phyloP scores from a whole-genome alignment of 2,888 invertebrate species.

The Temnothorax rugatulus region DNA sequence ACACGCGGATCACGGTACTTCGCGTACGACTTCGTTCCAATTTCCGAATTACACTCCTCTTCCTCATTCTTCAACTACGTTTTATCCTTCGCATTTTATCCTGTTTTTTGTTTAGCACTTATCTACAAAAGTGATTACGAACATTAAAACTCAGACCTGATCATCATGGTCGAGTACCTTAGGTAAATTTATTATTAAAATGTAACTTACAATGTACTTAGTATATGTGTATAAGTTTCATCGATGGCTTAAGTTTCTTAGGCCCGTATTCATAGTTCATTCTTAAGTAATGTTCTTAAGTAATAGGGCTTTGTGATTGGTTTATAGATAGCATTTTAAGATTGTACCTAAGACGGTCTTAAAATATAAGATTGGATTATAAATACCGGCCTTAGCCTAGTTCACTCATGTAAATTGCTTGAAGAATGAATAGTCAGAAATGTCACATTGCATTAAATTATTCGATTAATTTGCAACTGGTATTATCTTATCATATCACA shows the following conservation, averaged over 20 bases:
- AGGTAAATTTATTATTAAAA: not conserved
- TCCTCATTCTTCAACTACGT: conserved; percentile 2
- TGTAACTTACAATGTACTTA: not conserved
- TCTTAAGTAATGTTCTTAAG: too few relatives aligned
- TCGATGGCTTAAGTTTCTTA: not conserved
- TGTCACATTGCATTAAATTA: not conserved
- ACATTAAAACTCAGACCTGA: not conserved
- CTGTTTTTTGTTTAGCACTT: not conserved
- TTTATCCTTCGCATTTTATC: not conserved
- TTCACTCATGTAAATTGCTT: conserved; percentile 11
- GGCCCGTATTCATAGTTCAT: too few relatives aligned
- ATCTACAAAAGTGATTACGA: not conserved
- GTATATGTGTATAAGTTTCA: not conserved
- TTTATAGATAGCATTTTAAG: too few relatives aligned
- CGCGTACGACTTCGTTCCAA: not conserved
- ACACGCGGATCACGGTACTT: conserved; percentile 37
- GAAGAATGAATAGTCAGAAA: not conserved
- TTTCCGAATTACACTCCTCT: not conserved
- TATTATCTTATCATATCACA: not conserved
- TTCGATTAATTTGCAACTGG: not conserved
- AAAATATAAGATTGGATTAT: too few relatives aligned
- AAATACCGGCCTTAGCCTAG: not conserved
- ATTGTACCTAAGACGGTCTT: too few relatives aligned
- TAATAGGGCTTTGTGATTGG: too few relatives aligned
- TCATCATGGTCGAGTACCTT: not conserved